phyloP scores from a whole-genome alignment of 2,113 vertebrate species.

The Empidonax alnorum region DNA sequence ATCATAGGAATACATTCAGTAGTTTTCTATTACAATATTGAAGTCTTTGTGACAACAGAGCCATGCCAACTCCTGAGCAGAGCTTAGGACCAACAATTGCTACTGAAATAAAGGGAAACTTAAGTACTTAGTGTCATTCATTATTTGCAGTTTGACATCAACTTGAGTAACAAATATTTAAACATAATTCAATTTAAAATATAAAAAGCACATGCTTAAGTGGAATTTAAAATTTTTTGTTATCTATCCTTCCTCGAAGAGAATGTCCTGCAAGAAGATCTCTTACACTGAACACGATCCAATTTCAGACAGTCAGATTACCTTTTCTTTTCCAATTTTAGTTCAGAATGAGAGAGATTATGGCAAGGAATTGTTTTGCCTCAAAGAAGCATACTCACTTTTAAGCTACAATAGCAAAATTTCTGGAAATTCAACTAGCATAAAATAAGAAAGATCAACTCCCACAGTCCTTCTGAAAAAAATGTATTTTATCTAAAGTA shows the following conservation, averaged over 20 bases:
- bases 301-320: not conserved
- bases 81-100: not conserved
- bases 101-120: not conserved
- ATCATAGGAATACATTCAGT: conserved; percentile 30
- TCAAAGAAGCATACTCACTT: not conserved
- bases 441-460: not conserved
- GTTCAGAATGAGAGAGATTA: not conserved
- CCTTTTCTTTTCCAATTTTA: not conserved
- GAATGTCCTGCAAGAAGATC: not conserved
- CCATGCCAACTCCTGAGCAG: not conserved
- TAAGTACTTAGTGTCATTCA: not conserved
- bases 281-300: not conserved
- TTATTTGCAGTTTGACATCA: not conserved
- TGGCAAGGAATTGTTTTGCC: not conserved
- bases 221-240: not conserved
- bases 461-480: not conserved
- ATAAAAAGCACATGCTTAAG: not conserved
- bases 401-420: not conserved
- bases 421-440: not conserved
- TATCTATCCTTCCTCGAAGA: not conserved
- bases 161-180: not conserved
- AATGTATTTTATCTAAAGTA: not conserved
- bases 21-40: conserved; percentile 37
- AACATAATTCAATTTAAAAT: not conserved
- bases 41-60: conserved; percentile 21